A percentile compares a stretch with the other conserved stretches of the same genome.
phyloP scores from a whole-genome alignment of 2,888 invertebrate species.

The Aspidiotus rigidus region DNA sequence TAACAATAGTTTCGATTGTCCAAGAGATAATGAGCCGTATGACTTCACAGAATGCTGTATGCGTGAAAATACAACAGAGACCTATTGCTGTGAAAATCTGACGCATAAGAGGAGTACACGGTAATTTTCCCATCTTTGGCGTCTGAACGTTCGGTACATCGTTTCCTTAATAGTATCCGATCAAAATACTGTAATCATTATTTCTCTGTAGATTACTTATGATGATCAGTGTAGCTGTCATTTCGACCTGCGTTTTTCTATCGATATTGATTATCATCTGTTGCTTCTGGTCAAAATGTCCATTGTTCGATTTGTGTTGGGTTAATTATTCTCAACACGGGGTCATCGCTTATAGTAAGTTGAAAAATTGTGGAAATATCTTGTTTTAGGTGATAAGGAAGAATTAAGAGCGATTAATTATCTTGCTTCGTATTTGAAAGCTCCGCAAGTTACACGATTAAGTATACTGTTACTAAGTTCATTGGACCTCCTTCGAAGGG shows the following conservation, averaged over 20 bases:
- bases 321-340: slow-evolving; percentile 42
- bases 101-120: slow-evolving; percentile 2
- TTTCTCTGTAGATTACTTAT: slow-evolving; percentile 40
- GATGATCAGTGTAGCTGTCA: slow-evolving; percentile 41
- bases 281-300: slow-evolving; percentile 44
- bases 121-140: neutral
- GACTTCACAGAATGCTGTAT: slow-evolving; percentile 20
- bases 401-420: no score
- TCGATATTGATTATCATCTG: slow-evolving; percentile 41
- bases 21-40: slow-evolving; percentile 10
- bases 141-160: no score
- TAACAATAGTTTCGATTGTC: slow-evolving; percentile 3
- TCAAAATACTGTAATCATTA: no score
- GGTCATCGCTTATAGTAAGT: slow-evolving; percentile 41
- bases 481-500: no score
- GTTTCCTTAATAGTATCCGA: no score
- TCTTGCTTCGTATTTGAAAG: no score
- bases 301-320: slow-evolving; percentile 42
- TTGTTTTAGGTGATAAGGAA: no score
- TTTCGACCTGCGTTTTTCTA: slow-evolving; percentile 39
- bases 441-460: no score
- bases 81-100: slow-evolving; percentile 17
- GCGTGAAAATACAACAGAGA: slow-evolving; percentile 20
- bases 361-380: neutral
- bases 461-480: no score